Conservation (phyloP, 1,140 invertebrate species). For the Laupala kohalensis region DNA sequence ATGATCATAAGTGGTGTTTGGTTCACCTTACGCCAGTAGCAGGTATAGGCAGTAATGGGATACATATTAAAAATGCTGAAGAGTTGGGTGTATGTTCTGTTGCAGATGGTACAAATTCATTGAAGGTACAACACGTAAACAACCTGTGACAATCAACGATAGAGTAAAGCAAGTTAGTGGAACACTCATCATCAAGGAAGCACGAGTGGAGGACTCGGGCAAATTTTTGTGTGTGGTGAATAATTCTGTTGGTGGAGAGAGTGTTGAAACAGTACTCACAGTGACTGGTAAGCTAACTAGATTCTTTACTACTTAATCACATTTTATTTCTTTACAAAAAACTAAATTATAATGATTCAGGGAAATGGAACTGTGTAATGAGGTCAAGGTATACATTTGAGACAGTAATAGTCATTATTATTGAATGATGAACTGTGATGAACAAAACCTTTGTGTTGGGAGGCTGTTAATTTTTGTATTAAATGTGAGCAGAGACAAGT, state of each 20-base stretch:
- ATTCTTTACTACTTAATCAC: neutral
- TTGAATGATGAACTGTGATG: neutral
- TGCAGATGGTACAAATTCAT: constrained; percentile 90
- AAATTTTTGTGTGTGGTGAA: constrained; percentile 89
- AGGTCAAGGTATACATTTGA: neutral
- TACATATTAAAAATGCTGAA: neutral
- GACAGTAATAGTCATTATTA: neutral
- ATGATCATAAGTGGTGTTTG: too few relatives aligned
- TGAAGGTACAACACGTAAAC: constrained; percentile 67
- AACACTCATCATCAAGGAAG: constrained; percentile 81
- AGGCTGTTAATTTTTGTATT: too few relatives aligned
- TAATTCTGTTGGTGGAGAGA: constrained; percentile 85
- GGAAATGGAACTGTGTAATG: too few relatives aligned
- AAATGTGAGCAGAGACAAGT: too few relatives aligned
- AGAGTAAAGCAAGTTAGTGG: constrained; percentile 87
- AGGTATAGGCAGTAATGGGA: neutral
- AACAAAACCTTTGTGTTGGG: too few relatives aligned
- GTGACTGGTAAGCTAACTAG: constrained; percentile 52
- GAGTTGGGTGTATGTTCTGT: constrained; percentile 23
- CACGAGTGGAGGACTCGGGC: constrained; percentile 80
- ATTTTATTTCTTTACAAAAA: too few relatives aligned
- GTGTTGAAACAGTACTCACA: constrained; percentile 80
- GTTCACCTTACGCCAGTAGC: neutral
- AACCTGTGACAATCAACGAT: constrained; percentile 71
- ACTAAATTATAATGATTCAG: too few relatives aligned